Base-by-base conservation (phyloP, 1,140 invertebrate genomes). In the Drosophila arawakana region DNA sequence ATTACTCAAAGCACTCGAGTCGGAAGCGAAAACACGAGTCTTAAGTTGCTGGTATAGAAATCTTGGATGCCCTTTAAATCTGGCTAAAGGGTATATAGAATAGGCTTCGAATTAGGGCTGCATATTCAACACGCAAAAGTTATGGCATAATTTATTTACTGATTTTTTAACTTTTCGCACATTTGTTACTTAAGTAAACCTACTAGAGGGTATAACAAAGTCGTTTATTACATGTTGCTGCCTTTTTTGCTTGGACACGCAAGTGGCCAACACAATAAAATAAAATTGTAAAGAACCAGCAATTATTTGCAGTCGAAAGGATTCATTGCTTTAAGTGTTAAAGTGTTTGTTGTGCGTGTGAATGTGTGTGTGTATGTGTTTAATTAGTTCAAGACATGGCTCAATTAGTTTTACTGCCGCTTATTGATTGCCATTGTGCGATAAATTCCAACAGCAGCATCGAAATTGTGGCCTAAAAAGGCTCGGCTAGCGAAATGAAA, bases 351-450 rank as follows among this genome's bases (percentile, higher is more conserved):
- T 50, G 35, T 44, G 41, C 41, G 46, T 62, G 39, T 49, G 49
- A 34, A 4, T 54, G 18, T 57, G 3, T 37, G 46, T 59, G 6
- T 37, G 46, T 46, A 11, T 50, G 50, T 54, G 59, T 84, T 80
- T 88, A 89, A 88, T 88, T 89, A 88, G 83, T 80, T 89, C 70
- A 89, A 88, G 83, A 89, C 84, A 80, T 67, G 84, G 80, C 69
- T 77, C 71, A 88, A 88, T 88, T 88, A 88, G 84, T 78, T 89
- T 74, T 75, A 88, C 78, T 66, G 77, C 75, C 63, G 76, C 80
- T 52, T 89, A 89, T 88, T 89, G 83, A 89, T 88, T 89, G 73
- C 76, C 66, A 57, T 41, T 44, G 37, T 54, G 44, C 84, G 80
- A 83, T 89, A 89, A 86, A 86, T 86, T 86, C 73, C 25, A 44